Percentiles rank a stretch among this genome's conserved stretches.
These are phyloP conservation scores for Adoxophyes honmai DNA, from an alignment of 1,140 invertebrate species.

Conservation along the genomic window DNA sequence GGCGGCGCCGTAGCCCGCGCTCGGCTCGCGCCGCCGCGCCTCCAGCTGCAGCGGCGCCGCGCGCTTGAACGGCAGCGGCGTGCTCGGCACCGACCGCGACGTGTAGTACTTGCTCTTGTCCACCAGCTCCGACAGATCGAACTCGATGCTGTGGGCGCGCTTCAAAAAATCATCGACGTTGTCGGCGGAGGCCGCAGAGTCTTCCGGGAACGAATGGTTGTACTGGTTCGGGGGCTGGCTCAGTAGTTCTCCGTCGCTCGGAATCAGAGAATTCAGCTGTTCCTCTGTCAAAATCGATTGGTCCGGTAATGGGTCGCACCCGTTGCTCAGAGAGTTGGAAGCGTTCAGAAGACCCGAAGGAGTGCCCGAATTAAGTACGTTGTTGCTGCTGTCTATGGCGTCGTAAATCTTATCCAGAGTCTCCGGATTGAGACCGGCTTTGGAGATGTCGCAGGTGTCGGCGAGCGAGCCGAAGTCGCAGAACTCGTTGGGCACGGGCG, in stretches of 20 bases:
- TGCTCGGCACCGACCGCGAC: constrained; percentile 81
- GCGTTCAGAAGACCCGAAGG: constrained; percentile 48
- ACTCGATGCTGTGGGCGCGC: constrained; percentile 64
- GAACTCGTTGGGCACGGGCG: constrained; percentile 84
- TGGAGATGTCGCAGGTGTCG: constrained; percentile 74
- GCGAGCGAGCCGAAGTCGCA: constrained; percentile 81
- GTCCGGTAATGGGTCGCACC: constrained; percentile 54
- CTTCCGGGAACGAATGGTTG: constrained; percentile 47
- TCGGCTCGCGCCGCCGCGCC: constrained; percentile 47
- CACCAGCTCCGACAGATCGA: constrained; percentile 58
- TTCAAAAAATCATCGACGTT: constrained; percentile 67
- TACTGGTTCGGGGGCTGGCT: constrained; percentile 47
- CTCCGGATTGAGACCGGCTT: constrained; percentile 72
- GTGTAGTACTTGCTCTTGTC: constrained; percentile 68
- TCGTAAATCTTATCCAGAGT: constrained; percentile 75
- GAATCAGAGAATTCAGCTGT: constrained; percentile 54
- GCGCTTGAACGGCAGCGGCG: constrained; percentile 78
- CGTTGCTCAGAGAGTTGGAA: constrained; percentile 47
- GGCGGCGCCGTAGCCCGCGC: constrained; percentile 41
- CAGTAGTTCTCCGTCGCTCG: constrained; percentile 41
- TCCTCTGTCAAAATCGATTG: constrained; percentile 54
- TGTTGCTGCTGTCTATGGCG: constrained; percentile 70
- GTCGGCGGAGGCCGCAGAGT: constrained; percentile 32
- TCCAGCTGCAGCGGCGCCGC: constrained; percentile 56
- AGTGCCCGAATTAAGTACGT: constrained; percentile 53